phyloP scores from a whole-genome alignment of 2,888 invertebrate genomes.

The Minunthozetes semirufus region DNA sequence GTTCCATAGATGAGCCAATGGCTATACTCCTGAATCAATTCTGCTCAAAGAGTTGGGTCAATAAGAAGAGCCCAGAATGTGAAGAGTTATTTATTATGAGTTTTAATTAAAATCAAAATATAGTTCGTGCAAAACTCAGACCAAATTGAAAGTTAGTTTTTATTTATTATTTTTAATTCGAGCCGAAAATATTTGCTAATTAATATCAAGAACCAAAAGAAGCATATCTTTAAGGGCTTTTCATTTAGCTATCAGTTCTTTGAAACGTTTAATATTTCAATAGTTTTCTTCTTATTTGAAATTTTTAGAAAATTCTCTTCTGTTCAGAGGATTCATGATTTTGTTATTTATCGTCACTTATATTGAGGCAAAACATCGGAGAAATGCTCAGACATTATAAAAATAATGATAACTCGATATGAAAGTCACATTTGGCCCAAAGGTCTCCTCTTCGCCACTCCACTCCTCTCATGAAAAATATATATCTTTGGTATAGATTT shows the following conservation, averaged over 20 bases:
- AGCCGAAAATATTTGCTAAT: no score
- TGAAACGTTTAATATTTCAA: not conserved
- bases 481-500: no score
- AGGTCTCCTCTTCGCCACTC: not conserved
- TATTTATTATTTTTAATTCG: no score
- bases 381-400: not conserved
- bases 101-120: no score
- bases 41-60: no score
- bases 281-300: not conserved
- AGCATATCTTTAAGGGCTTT: no score
- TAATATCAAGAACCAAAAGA: no score
- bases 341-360: not conserved
- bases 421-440: conserved; percentile 7
- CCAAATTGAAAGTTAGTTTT: no score
- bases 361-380: not conserved
- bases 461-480: not conserved
- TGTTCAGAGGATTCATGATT: conserved; percentile 21
- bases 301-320: not conserved
- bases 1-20: not conserved
- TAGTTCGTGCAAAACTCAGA: no score
- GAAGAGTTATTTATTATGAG: no score
- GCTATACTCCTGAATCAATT: not conserved
- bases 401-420: not conserved
- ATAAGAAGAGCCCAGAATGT: no score
- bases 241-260: not conserved